Evolutionary conservation across 2,797 vertebrate genomes (phyloP), one percentile per base, ranked within the genome.

Genomic region (Takifugu ocellatus): DNA sequence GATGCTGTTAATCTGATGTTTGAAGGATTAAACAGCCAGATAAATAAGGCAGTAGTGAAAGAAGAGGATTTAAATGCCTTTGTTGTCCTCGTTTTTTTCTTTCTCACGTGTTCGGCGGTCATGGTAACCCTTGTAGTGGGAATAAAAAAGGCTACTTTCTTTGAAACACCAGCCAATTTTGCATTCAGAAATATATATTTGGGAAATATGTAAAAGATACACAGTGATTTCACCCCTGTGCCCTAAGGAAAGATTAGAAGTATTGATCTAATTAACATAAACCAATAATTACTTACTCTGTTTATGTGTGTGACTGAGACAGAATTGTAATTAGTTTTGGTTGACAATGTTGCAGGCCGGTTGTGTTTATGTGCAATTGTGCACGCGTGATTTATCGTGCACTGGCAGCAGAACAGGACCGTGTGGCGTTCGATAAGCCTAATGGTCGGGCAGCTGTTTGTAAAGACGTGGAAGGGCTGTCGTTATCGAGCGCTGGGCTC

Each of bases 401-500:
- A 11, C 50, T 25, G 57, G 49, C 1, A 2, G 39, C 29, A 43
- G 55, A 59, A 9, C 46, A 67, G 66, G 60, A 76, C 61, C 9
- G 21, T 59, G 68, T 44, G 52, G 42, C 8, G 17, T 57, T 71
- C 12, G 48, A 66, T 73, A 73, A 77, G 64, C 25, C 8, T 33
- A 54, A 16, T 16, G 55, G 54, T 50, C 60, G 14, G 16, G 52
- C 59, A 63, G 70, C 53, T 69, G 66, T 65, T 72, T 60, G 71
- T 52, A 14, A 67, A 51, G 70, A 59, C 47, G 36, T 54, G 59
- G 73, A 76, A 76, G 74, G 66, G 45, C 51, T 58, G 61, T 68
- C 63, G 71, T 55, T 69, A 66, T 58, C 60, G 76, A 82, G 55
- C 51, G 9, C 60, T 70, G 68, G 68, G 57, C 57, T 82, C 74